Evolutionary conservation across 2,888 invertebrate species (phyloP).

Genomic region (Thelaira solivaga): DNA sequence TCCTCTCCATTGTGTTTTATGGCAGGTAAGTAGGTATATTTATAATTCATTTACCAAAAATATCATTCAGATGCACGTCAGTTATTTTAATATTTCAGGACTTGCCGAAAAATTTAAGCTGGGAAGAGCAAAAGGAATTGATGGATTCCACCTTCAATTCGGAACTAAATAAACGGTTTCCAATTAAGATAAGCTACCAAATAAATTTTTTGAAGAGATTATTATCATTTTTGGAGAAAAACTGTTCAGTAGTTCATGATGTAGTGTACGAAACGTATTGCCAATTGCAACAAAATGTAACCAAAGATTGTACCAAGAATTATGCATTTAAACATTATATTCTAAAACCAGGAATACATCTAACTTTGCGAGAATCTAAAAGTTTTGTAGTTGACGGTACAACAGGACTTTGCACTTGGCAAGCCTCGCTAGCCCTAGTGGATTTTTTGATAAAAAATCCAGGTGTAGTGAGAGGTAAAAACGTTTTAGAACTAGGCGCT

Average conservation of each 20-base stretch:
- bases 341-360: conserved; percentile 70
- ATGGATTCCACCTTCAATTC: conserved; percentile 80
- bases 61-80: not conserved
- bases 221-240: conserved; percentile 79
- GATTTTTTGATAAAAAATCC: conserved; percentile 83
- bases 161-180: conserved; percentile 79
- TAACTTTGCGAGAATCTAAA: conserved; percentile 84
- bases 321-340: conserved; percentile 83
- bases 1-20: conserved; percentile 70
- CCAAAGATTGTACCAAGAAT: conserved; percentile 65
- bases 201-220: conserved; percentile 82
- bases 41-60: not conserved
- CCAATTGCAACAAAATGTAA: conserved; percentile 65
- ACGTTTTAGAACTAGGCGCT: conserved; percentile 85
- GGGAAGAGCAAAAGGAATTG: conserved; percentile 80
- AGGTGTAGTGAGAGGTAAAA: conserved; percentile 78
- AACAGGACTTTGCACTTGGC: conserved; percentile 88
- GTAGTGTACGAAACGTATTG: conserved; percentile 82
- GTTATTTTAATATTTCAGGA: conserved; percentile 21
- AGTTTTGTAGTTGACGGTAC: conserved; percentile 83
- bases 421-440: conserved; percentile 84
- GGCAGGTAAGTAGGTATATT: conserved; percentile 63
- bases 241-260: conserved; percentile 81
- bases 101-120: conserved; percentile 65
- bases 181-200: conserved; percentile 81